Evolutionary conservation across 2,113 vertebrate species (phyloP), one percentile per base, ranked within the genome.

Genomic region (Malurus cyaneus): DNA sequence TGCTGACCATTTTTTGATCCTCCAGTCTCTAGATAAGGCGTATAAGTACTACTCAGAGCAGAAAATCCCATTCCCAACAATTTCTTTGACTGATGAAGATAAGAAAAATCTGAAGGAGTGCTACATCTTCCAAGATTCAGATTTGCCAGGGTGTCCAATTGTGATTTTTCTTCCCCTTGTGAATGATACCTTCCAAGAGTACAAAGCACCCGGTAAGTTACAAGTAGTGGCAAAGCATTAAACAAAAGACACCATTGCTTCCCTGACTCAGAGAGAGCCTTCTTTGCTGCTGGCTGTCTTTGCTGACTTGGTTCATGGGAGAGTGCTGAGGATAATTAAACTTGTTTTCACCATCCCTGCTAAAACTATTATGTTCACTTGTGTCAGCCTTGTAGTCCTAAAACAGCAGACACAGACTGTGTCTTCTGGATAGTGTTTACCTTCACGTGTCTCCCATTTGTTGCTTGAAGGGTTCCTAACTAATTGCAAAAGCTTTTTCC

Each of bases 101-200:
- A 97, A 89, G 32, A 93, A 97, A 11, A 87, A 94, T 17, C 95
- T 98, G 69, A 98, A 98, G 93, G 98, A 98, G 53, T 98, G 98
- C 80, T 98, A 98, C 85, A 0, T 96, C 72, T 96, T 98, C 89
- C 91, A 95, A 36, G 61, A 98, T 46, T 88, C 97, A 80, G 96
- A 98, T 5, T 41, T 31, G 19, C 90, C 97, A 5, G 65, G 94
- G 14, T 96, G 97, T 62, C 98, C 98, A 0, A 95, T 97, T 0
- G 97, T 98, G 69, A 56, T 97, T 79, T 98, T 98, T 95, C 98
- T 98, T 93, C 98, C 98, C 2, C 98, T 98, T 25, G 98, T 98
- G 92, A 98, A 95, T 7, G 97, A 98, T 34, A 97, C 98, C 60
- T 98, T 98, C 94, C 93, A 59, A 70, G 96, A 98, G 62, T 98